Base-by-base conservation (phyloP, 1,140 invertebrate species). In the Drosophila tsacasi region DNA sequence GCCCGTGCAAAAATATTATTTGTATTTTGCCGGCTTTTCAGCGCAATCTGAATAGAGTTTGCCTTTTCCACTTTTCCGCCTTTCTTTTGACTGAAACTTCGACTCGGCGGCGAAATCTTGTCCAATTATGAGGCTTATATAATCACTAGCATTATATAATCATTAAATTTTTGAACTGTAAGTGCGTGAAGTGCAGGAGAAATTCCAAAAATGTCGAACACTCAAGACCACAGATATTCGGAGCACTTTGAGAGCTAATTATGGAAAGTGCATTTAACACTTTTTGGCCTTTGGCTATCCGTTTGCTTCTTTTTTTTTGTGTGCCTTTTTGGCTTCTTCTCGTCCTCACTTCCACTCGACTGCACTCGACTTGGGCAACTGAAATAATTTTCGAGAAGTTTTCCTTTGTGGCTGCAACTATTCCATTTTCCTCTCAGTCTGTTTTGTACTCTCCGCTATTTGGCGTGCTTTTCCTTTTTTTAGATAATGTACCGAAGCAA, bases 341-440 rank as follows among this genome's bases (percentile, higher is more conserved):
- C 50, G 10, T 57, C 76, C 79, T 78, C 67, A 83, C 81, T 84
- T 84, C 84, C 85, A 89, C 84, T 72, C 84, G 73, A 73, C 79
- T 90, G 81, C 85, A 84, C 65, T 79, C 68, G 84, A 79, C 85
- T 90, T 79, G 81, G 55, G 47, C 74, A 75, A 89, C 84, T 79
- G 83, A 89, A 84, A 89, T 79, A 81, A 84, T 81, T 89, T 69
- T 90, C 85, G 74, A 89, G 84, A 89, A 89, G 84, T 89, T 87
- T 86, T 79, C 73, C 81, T 89, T 86, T 86, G 83, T 90, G 74
- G 68, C 32, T 90, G 84, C 84, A 81, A 52, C 47, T 40, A 42
- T 67, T 71, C 37, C 39, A 68, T 69, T 67, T 67, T 52, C 37
- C 47, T 25, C 63, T 69, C 47, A 46, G 37, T 44, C 39, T 54